phyloP scores from a whole-genome alignment of 2,797 vertebrate genomes.

The Manis javanica region DNA sequence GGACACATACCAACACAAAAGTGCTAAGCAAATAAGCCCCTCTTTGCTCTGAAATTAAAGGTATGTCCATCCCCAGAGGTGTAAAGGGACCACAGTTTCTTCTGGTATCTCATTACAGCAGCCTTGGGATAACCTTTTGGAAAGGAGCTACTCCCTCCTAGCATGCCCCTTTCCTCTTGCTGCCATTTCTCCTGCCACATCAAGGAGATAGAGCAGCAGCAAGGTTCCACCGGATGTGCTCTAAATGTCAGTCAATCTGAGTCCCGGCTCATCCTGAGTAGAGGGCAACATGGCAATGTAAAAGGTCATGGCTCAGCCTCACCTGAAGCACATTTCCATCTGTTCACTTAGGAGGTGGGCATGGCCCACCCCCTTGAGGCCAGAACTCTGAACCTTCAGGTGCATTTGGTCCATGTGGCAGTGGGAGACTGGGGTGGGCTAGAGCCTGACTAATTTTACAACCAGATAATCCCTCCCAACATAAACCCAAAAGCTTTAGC shows the following conservation, averaged over 20 bases:
- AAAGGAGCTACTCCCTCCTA: neutral
- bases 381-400: neutral
- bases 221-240: neutral
- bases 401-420: neutral
- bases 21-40: neutral
- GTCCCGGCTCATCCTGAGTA: neutral
- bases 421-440: neutral
- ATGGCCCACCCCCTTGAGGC: neutral
- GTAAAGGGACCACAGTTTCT: neutral
- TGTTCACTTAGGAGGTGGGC: neutral
- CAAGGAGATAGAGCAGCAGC: neutral
- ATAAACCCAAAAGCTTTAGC: no score
- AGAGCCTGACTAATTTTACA: neutral
- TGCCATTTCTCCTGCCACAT: neutral
- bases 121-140: neutral
- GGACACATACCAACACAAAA: neutral
- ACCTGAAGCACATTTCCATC: accelerated
- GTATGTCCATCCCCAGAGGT: neutral
- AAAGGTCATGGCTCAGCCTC: neutral
- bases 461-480: neutral
- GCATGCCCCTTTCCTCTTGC: no score
- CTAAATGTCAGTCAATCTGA: neutral
- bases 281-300: accelerated
- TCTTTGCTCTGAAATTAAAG: neutral
- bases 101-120: neutral